Evolutionary conservation across 2,113 vertebrate species (phyloP).

Genomic region (Aleadryas rufinucha): DNA sequence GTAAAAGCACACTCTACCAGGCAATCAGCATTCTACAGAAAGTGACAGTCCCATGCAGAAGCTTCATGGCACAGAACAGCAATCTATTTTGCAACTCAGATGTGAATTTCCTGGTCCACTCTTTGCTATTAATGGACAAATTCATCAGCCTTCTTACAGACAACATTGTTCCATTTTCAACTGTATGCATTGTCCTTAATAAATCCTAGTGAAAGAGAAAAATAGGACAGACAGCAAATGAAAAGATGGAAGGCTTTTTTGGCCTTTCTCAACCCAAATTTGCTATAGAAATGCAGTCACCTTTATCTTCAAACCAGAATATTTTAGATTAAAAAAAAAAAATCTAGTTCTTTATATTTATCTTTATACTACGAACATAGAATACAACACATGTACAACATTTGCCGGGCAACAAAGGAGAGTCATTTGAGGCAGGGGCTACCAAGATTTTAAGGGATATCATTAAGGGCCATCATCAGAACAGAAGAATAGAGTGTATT

Average conservation of each 20-base stretch:
- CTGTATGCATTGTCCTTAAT: background rate
- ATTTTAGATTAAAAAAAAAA: background rate
- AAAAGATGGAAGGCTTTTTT: background rate
- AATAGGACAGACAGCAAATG: background rate
- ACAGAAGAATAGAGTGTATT: background rate
- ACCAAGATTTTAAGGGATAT: background rate
- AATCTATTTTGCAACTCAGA: background rate
- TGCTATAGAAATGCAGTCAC: background rate
- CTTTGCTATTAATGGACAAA: background rate
- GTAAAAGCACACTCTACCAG: background rate
- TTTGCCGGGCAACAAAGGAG: background rate
- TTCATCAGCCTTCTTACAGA: background rate
- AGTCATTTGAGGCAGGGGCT: background rate
- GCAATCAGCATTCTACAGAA: background rate
- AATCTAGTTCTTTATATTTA: background rate
- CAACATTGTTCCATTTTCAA: background rate
- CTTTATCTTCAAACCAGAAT: background rate
- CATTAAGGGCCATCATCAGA: background rate
- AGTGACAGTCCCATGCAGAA: background rate
- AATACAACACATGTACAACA: accelerated
- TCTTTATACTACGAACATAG: background rate
- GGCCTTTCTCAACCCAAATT: background rate
- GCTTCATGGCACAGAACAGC: background rate
- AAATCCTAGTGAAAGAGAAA: background rate
- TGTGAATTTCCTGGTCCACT: background rate